Base-by-base conservation (phyloP, 1,140 invertebrate genomes). In the Pseudomyrmex concolor region DNA sequence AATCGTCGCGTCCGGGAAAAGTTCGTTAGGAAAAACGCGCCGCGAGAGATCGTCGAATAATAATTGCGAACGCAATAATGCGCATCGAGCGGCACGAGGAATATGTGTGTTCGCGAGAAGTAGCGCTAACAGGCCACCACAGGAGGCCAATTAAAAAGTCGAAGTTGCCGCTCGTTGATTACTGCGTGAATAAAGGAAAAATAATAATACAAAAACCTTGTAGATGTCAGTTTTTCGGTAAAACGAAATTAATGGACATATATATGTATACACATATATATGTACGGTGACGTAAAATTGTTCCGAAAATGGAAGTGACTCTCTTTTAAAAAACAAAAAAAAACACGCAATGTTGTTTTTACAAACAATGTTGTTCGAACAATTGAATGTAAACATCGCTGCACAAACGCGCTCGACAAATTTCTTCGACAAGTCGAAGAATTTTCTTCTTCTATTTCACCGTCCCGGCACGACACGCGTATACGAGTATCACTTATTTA, bases 61-160 rank as follows among this genome's bases (percentile, higher is more conserved):
- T 78, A 68, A 78, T 78, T 78, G 51, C 17, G 34, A 68, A 57
- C 15, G 43, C 22, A 43, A 60, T 71, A 70, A 80, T 59, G 54
- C 45, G 66, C 43, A 71, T 34, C 43, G 54, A 80, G 15, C 13
- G 17, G 43, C 25, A 48, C 54, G 19, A 60, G 54, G 43, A 59
- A 71, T 70, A 59, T 71, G 43, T 48, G 48, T 48, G 25, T 5
- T 78, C 13, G 66, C 10, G 19, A 50, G 7, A 45, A 13, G 15
- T 59, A 59, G 15, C 66, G 43, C 50, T 70, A 50, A 71, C 67
- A 70, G 45, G 70, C 22, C 57, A 60, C 59, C 34, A 5, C 34
- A 70, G 19, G 8, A 45, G 43, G 59, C 22, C 55, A 80, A 71
- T 80, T 80, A 59, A 70, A 70, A 80, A 71, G 66, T 80, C 34